Base-by-base conservation (phyloP, 1,140 invertebrate genomes). In the Diploscapter pachys region DNA sequence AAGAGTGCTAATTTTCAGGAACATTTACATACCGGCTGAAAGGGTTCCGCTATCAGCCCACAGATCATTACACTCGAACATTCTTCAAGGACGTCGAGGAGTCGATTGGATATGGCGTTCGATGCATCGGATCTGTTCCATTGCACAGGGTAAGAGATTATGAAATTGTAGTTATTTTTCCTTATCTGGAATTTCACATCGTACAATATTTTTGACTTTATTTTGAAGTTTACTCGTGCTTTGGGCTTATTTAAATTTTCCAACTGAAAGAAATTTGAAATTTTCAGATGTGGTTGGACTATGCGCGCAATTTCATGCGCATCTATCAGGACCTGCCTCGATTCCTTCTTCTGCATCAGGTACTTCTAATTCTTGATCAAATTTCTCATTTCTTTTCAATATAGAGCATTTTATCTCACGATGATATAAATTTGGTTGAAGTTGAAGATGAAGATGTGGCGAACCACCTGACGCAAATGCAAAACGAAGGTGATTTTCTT, bases 21-120 rank as follows among this genome's bases (percentile, higher is more conserved):
- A 94, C 92, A 0, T 97, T 96, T 82, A 94, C 92, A 50, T 94
- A 94, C 86, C 89, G 94, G 8, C 89, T 96, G 82, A 92, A 93
- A 75, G 95, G 94, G 1, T 98, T 97, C 86, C 88, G 90, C 73
- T 74, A 88, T 1, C 90, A 91, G 78, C 95, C 94, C 0, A 93
- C 93, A 0, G 91, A 96, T 87, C 94, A 96, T 87, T 96, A 94
- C 82, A 91, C 95, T 88, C 87, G 93, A 53, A 90, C 92, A 0
- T 96, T 90, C 85, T 93, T 92, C 80, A 75, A 91, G 54, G 88
- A 88, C 4, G 86, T 89, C 31, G 86, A 90, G 65, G 87, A 88
- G 49, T 77, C 81, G 31, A 80, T 83, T 50, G 71, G 77, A 11
- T 76, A 82, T 3, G 86, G 87, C 76, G 74, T 80, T 5, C 81